phyloP scores from a whole-genome alignment of 2,888 invertebrate species.

The Yponomeuta malinellus region DNA sequence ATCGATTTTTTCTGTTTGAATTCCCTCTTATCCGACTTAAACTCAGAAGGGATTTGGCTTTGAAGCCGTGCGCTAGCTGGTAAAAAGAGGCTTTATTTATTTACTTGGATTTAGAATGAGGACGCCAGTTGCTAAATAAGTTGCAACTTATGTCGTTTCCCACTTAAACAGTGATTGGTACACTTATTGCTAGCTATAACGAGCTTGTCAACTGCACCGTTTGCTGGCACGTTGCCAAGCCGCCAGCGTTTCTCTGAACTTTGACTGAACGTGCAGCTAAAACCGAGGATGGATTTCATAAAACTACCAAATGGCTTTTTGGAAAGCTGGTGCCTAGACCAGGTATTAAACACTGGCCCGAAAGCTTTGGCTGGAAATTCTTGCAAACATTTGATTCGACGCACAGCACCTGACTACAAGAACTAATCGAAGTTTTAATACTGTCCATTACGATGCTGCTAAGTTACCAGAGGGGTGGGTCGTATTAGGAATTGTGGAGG shows the following conservation, averaged over 20 bases:
- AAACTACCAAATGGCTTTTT: not conserved
- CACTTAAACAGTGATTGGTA: conserved; percentile 27
- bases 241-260: conserved; percentile 20
- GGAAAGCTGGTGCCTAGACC: not conserved
- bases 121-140: not conserved
- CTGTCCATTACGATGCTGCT: not conserved
- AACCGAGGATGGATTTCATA: not conserved
- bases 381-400: not conserved
- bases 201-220: conserved; percentile 23
- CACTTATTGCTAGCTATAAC: conserved; percentile 22
- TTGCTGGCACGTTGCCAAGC: conserved; percentile 33
- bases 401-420: not conserved
- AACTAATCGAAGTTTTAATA: not conserved
- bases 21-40: not conserved
- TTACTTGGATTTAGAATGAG: not conserved
- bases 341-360: not conserved
- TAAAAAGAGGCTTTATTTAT: not conserved
- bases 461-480: not conserved
- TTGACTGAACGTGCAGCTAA: not conserved
- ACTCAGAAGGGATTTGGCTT: not conserved
- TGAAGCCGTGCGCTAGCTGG: not conserved
- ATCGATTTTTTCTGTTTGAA: not conserved
- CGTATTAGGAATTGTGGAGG: not conserved
- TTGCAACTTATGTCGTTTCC: conserved; percentile 7
- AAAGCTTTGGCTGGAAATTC: not conserved